These are phyloP conservation scores for Incurvaria masculella DNA, from an alignment of 2,888 invertebrate genomes.

Conservation along the genomic window DNA sequence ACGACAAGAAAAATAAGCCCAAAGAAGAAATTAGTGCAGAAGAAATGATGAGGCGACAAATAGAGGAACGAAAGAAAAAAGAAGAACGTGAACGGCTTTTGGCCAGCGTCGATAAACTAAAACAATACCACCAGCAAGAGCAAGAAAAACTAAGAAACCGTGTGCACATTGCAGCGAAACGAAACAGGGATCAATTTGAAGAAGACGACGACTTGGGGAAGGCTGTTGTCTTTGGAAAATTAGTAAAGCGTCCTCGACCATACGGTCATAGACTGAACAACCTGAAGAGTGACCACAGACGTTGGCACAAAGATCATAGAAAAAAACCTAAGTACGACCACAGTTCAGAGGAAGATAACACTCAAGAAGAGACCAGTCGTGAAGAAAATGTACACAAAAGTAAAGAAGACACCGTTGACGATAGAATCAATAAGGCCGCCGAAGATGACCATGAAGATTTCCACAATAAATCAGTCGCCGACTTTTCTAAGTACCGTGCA, in stretches of 20 bases:
- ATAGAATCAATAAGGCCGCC: not conserved
- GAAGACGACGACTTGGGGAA: conserved; percentile 17
- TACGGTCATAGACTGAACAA: not conserved
- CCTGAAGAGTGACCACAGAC: not conserved
- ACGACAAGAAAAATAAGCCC: conserved; percentile 19
- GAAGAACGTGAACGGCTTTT: conserved; percentile 36
- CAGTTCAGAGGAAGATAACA: not conserved
- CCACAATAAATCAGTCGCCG: not conserved
- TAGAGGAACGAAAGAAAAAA: conserved; percentile 13
- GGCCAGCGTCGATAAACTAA: conserved; percentile 38
- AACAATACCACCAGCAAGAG: conserved; percentile 37
- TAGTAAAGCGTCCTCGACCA: not conserved
- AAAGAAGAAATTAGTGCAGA: conserved; percentile 19
- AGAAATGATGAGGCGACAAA: conserved; percentile 28
- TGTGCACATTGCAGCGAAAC: not conserved
- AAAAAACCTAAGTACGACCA: not conserved
- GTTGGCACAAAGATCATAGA: not conserved
- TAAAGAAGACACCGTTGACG: not conserved
- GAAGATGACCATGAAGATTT: not conserved
- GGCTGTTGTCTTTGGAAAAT: not conserved
- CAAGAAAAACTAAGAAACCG: conserved; percentile 35
- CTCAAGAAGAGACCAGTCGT: no score
- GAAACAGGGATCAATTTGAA: conserved; percentile 42
- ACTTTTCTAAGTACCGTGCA: not conserved
- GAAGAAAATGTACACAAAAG: not conserved